Evolutionary conservation across 2,888 invertebrate species (phyloP).

Genomic region (Chorisops tibialis): DNA sequence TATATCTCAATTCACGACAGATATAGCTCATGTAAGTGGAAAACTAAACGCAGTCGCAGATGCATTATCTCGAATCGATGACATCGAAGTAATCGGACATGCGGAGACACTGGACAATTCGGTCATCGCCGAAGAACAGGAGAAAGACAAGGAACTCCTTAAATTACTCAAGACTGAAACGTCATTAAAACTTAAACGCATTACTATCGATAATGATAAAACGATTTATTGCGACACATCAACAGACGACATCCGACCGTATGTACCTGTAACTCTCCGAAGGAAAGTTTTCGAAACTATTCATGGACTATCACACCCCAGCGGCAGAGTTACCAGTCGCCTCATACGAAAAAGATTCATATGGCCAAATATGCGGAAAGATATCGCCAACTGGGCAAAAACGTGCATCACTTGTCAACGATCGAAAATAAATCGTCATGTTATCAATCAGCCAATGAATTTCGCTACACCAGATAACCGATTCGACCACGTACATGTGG

Average conservation of each 20-base stretch:
- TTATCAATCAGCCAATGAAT: not conserved
- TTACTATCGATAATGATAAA: not conserved
- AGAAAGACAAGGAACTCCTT: not conserved
- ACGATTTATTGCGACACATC: constrained; percentile 8
- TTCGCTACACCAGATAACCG: constrained; percentile 17
- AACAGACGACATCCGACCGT: constrained; percentile 3
- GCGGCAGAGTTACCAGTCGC: not conserved
- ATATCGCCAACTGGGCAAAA: too few species aligned
- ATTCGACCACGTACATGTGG: constrained; percentile 26
- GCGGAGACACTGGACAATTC: not conserved
- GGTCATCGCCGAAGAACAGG: not conserved
- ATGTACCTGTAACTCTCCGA: not conserved
- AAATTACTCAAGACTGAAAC: not conserved
- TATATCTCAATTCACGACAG: not conserved
- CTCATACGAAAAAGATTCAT: not conserved
- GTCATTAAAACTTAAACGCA: not conserved
- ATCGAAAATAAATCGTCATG: too few species aligned
- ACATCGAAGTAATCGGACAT: not conserved
- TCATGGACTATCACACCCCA: constrained; percentile 7
- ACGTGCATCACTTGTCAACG: not conserved
- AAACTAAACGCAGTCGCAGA: not conserved
- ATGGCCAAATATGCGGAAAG: not conserved
- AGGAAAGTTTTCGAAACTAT: not conserved
- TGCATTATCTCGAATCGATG: not conserved
- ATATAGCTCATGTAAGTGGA: not conserved